phyloP scores from a whole-genome alignment of 2,888 invertebrate genomes.

The Agrotis puta region DNA sequence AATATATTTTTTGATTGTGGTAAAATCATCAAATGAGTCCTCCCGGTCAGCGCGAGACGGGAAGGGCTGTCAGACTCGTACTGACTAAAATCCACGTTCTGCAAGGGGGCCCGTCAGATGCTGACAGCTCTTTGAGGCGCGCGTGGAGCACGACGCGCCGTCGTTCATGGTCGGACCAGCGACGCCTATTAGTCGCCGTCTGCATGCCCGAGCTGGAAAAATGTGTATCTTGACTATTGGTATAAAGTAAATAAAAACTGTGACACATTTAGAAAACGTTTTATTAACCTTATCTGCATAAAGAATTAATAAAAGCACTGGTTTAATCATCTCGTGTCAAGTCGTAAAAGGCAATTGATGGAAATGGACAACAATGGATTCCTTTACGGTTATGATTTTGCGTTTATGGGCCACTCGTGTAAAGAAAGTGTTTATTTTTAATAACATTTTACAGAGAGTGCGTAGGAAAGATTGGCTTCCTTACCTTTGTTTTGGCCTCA shows the following conservation, averaged over 20 bases:
- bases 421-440: not conserved
- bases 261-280: not conserved
- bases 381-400: conserved; percentile 20
- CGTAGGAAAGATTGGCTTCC: not conserved
- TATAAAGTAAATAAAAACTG: not conserved
- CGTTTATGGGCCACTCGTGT: conserved; percentile 46
- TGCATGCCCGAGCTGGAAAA: no score
- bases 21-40: no score
- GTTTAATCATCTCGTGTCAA: conserved; percentile 22
- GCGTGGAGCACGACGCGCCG: no score
- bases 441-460: not conserved
- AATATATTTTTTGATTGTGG: no score
- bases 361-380: conserved; percentile 55
- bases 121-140: no score
- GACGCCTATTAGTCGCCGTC: no score
- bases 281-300: conserved; percentile 33
- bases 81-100: no score
- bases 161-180: no score
- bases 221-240: no score
- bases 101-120: no score
- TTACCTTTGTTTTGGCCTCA: not conserved
- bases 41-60: no score
- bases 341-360: conserved; percentile 51
- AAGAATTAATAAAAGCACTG: conserved; percentile 5
- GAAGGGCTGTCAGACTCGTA: no score